These are phyloP conservation scores for Sebastes hubbsi DNA, from an alignment of 2,797 vertebrate species.

Conservation along the genomic window DNA sequence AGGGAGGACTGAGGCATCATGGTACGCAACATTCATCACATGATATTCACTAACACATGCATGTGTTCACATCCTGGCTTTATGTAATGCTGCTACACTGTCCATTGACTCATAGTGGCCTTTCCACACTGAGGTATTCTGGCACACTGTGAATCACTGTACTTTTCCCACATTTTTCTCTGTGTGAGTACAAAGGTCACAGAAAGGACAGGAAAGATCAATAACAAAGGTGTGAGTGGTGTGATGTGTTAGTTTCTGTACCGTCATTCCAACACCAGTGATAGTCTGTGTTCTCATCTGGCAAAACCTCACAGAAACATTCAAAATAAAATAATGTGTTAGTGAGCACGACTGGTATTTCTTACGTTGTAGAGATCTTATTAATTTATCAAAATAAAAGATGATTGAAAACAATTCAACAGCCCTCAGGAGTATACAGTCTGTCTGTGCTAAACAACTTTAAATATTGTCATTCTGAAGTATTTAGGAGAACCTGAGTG, in stretches of 20 bases:
- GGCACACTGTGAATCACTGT: conserved; percentile 20
- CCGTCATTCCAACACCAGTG: background rate
- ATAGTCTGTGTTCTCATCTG: background rate
- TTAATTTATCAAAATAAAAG: background rate
- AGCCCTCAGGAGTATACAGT: background rate
- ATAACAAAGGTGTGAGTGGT: background rate
- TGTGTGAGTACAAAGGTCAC: background rate
- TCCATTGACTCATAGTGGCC: conserved; percentile 28
- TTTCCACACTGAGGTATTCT: conserved; percentile 4
- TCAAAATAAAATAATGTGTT: background rate
- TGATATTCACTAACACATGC: background rate
- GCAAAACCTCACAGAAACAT: background rate
- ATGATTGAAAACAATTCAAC: background rate
- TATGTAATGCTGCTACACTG: background rate
- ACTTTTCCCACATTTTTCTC: conserved; percentile 6
- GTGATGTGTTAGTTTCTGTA: background rate
- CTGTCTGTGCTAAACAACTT: background rate
- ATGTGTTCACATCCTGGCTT: background rate
- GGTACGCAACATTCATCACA: background rate
- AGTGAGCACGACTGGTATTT: background rate
- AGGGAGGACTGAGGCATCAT: background rate
- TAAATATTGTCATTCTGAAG: background rate
- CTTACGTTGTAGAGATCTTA: background rate
- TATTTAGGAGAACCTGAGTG: background rate
- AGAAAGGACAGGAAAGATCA: background rate